Base-by-base conservation (phyloP, 2,113 vertebrate species). In the Malurus cyaneus region DNA sequence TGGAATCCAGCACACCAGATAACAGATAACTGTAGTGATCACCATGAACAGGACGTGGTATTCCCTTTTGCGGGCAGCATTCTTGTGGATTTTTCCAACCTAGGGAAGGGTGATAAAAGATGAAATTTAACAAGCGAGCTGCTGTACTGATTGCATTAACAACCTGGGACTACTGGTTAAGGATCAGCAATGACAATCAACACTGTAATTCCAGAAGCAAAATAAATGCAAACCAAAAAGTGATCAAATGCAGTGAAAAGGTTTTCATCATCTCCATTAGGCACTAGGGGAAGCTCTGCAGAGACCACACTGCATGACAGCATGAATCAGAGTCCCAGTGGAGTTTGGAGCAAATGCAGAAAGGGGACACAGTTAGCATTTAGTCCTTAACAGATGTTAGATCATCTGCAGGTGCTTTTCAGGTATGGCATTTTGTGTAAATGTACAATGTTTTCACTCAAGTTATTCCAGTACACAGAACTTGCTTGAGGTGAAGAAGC, bases 31-130 rank as follows among this genome's bases (percentile, higher is more conserved):
- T 21, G 98, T 98, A 31, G 98, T 98, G 90, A 98, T 94, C 49
- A 99, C 98, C 98, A 98, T 98, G 80, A 98, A 98, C 60, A 99
- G 96, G 26, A 99, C 98, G 16, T 96, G 98, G 94, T 97, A 98
- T 92, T 99, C 98, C 53, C 98, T 97, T 92, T 94, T 98, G 23
- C 98, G 96, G 18, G 98, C 97, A 49, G 98, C 93, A 0, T 92
- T 98, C 96, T 97, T 99, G 56, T 98, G 97, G 82, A 98, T 94
- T 96, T 98, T 98, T 50, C 98, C 98, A 88, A 98, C 98, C 98
- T 98, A 93, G 20, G 23, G 52, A 76, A 76, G 92, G 15, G 41
- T 52, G 41, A 66, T 82, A 71, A 84, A 52, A 80, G 17, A 31
- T 0, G 44, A n/a, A 26, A 31, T 71, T 93, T 86, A 93, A 89